phyloP scores from a whole-genome alignment of 2,113 vertebrate species.

The Eonycteris spelaea region DNA sequence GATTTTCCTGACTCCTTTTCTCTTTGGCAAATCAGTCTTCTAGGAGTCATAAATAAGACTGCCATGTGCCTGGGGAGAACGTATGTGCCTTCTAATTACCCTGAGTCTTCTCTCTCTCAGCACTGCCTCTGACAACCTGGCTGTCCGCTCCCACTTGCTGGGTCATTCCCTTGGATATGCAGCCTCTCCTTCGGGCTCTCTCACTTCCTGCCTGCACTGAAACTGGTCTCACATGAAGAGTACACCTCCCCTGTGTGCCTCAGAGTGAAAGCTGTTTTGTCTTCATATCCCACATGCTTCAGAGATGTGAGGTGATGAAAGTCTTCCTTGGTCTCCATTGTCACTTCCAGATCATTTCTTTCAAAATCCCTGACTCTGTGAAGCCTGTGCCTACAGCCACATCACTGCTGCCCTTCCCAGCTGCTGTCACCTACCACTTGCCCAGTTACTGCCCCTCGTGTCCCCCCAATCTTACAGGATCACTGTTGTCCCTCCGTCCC shows the following conservation, averaged over 20 bases:
- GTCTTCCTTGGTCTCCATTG: neutral
- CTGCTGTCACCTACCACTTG: neutral
- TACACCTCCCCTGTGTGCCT: accelerated
- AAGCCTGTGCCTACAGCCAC: neutral
- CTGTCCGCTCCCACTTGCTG: neutral
- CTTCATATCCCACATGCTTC: too few relatives aligned
- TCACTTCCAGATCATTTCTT: neutral
- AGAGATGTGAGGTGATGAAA: neutral
- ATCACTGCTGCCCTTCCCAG: accelerated
- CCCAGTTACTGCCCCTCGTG: neutral
- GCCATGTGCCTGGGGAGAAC: neutral
- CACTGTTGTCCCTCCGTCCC: neutral
- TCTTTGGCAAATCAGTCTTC: neutral
- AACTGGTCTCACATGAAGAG: neutral
- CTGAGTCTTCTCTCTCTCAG: accelerated
- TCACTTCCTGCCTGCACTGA: neutral
- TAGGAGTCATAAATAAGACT: neutral
- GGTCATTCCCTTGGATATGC: neutral
- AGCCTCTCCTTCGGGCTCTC: neutral
- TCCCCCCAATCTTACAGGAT: neutral
- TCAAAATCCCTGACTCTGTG: neutral
- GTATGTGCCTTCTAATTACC: neutral
- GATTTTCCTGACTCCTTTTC: neutral
- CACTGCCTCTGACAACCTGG: neutral
- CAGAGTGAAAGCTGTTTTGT: neutral